These are phyloP conservation scores for Caranx ignobilis DNA, from an alignment of 2,113 vertebrate genomes.

Conservation along the genomic window DNA sequence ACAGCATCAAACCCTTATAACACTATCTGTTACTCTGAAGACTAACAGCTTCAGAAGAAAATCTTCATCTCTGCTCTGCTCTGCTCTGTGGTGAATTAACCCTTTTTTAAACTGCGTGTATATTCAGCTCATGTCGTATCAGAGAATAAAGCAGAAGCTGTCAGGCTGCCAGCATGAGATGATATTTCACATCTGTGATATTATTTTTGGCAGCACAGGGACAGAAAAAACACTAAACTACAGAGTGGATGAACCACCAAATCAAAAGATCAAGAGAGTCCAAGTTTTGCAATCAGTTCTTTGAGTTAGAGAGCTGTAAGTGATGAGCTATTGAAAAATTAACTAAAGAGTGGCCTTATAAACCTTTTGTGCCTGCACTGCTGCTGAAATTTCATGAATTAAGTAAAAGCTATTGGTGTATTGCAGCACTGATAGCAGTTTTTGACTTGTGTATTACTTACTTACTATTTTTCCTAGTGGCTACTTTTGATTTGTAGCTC, in stretches of 20 bases:
- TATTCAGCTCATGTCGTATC: slow-evolving; percentile 4
- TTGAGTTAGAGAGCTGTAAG: not conserved
- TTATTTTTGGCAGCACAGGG: slow-evolving; percentile 24
- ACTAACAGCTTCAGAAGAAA: slow-evolving; percentile 2
- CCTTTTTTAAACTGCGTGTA: not conserved
- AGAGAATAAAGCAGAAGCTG: slow-evolving; percentile 29
- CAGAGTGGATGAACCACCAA: slow-evolving; percentile 10
- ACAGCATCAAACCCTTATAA: not conserved
- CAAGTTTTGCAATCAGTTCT: not conserved
- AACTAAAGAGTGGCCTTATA: not conserved
- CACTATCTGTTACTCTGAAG: slow-evolving; percentile 9
- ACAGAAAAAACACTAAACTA: slow-evolving; percentile 26
- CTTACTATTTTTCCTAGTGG: not conserved
- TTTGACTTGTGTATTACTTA: slow-evolving; percentile 11
- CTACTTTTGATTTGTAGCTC: slow-evolving; percentile 15
- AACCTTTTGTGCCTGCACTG: not conserved
- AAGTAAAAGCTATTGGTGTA: not conserved
- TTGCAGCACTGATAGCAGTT: not conserved
- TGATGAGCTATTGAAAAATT: slow-evolving; percentile 4
- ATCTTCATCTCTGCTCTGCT: not conserved
- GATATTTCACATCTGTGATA: slow-evolving; percentile 37
- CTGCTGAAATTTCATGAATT: not conserved
- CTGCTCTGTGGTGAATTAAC: slow-evolving; percentile 16
- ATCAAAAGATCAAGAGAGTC: not conserved
- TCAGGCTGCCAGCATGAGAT: slow-evolving; percentile 1